Percentiles rank a stretch among this genome's conserved stretches.
Conservation (phyloP, 2,888 invertebrate genomes). For the Reticulitermes lucifugus region DNA sequence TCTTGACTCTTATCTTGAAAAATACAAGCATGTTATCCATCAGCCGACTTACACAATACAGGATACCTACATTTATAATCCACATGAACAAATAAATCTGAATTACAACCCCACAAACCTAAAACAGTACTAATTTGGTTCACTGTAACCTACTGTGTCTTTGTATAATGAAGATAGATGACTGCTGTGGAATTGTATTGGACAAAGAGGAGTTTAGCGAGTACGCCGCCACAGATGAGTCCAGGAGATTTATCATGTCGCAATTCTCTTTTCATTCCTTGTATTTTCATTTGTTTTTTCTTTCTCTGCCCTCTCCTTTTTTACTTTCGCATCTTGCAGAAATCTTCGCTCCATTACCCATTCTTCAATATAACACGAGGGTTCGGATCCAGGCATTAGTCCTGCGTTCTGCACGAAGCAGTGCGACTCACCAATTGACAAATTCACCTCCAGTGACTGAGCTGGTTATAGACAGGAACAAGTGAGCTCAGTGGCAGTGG, state of each 20-base stretch:
- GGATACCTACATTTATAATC: too few relatives aligned
- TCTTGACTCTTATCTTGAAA: too few relatives aligned
- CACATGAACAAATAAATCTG: too few relatives aligned
- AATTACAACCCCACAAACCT: neutral
- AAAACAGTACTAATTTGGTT: constrained; percentile 1
- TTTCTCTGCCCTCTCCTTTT: too few relatives aligned
- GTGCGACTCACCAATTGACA: constrained; percentile 3
- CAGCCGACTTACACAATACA: too few relatives aligned
- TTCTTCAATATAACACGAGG: neutral
- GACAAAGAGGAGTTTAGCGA: constrained; percentile 12
- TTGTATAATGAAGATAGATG: constrained; percentile 37
- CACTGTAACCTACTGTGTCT: neutral
- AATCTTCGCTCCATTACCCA: constrained; percentile 40
- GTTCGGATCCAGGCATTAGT: neutral
- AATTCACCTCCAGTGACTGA: constrained; percentile 1
- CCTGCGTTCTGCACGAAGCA: neutral
- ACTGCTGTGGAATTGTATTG: constrained; percentile 17
- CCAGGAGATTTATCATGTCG: constrained; percentile 34
- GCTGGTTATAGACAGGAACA: neutral
- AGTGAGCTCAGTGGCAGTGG: neutral
- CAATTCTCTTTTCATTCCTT: neutral
- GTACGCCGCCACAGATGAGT: constrained; percentile 34
- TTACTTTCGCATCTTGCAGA: constrained; percentile 14
- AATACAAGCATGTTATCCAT: too few relatives aligned
- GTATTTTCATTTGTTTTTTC: neutral